These are phyloP conservation scores for Xyliphius kryptos DNA, from an alignment of 2,113 vertebrate genomes.

Conservation along the genomic window DNA sequence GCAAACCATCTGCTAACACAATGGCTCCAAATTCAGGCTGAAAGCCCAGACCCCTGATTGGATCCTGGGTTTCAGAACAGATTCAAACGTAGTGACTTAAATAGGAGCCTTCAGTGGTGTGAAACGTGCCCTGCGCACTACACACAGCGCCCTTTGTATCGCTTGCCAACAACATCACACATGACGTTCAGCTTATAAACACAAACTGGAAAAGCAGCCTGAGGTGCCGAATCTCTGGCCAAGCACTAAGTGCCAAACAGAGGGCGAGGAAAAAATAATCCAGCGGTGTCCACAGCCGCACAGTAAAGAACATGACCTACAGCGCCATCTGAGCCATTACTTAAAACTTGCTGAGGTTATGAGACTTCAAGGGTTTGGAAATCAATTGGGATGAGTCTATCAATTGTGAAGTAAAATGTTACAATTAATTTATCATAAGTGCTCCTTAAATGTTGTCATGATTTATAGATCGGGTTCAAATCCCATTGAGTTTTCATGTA, in stretches of 20 bases:
- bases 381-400: no score
- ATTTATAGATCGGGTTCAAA: no score
- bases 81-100: not conserved
- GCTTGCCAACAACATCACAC: conserved; percentile 8
- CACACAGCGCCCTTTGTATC: conserved; percentile 12
- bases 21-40: not conserved
- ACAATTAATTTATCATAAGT: no score
- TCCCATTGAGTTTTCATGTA: no score
- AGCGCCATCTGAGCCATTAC: conserved; percentile 15
- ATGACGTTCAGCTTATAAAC: conserved; percentile 6
- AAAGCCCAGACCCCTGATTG: not conserved
- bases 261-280: not conserved
- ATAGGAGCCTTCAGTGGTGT: not conserved
- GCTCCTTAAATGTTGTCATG: no score
- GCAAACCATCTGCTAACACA: not conserved
- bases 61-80: not conserved
- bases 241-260: conserved; percentile 4
- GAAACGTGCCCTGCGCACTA: not conserved
- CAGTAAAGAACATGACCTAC: conserved; percentile 1
- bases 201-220: conserved; percentile 2
- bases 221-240: conserved; percentile 7
- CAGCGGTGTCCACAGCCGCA: not conserved
- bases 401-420: no score
- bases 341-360: conserved; percentile 20
- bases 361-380: no score